Evolutionary conservation across 2,888 invertebrate genomes (phyloP).

Genomic region (Crepidodera aurea): DNA sequence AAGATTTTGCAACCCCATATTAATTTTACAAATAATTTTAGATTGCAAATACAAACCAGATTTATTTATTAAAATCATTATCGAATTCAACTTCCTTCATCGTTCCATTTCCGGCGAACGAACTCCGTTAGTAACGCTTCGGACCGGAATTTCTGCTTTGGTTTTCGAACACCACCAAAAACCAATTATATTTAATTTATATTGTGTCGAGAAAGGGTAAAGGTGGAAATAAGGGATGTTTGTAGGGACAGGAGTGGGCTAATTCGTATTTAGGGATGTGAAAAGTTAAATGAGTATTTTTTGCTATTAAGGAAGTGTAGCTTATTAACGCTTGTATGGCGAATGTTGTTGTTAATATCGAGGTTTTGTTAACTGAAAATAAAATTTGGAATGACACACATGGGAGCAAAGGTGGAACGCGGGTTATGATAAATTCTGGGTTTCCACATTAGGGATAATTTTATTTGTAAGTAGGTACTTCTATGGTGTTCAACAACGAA

Average conservation of each 20-base stretch:
- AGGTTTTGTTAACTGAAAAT: no score
- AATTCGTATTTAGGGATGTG: neutral
- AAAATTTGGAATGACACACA: no score
- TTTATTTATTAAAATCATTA: no score
- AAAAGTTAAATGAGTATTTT: constrained; percentile 11
- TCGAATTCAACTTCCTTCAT: neutral
- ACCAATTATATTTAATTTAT: constrained; percentile 33
- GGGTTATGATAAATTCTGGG: no score
- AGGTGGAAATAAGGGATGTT: constrained; percentile 12
- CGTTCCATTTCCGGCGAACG: neutral
- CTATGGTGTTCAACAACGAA: no score
- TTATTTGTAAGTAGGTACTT: no score
- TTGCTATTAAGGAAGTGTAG: neutral
- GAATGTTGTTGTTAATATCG: neutral
- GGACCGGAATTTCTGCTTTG: neutral
- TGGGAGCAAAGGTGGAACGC: no score
- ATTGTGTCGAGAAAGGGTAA: constrained; percentile 28
- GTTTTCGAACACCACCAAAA: constrained; percentile 24
- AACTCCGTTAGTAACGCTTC: neutral
- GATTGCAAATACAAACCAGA: no score
- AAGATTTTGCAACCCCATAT: no score
- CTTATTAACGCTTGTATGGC: neutral
- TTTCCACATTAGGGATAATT: no score
- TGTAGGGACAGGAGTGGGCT: neutral
- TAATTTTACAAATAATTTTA: no score